These are phyloP conservation scores for Aleiodes testaceus DNA, from an alignment of 2,888 invertebrate species.

Conservation along the genomic window DNA sequence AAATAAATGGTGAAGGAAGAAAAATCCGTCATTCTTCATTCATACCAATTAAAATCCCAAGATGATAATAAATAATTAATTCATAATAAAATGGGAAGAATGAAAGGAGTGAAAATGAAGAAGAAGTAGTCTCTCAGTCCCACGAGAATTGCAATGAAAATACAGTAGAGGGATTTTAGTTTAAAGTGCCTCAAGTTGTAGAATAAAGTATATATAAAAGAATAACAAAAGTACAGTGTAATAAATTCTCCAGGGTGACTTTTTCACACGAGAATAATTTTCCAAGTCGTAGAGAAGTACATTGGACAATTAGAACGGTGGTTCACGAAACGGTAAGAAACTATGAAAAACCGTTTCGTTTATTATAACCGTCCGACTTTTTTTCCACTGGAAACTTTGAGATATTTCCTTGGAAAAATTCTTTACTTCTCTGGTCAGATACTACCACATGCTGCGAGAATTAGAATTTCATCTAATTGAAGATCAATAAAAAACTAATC, in stretches of 20 bases:
- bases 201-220: slow-evolving; percentile 26
- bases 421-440: too few relatives aligned
- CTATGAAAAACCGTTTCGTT: slow-evolving; percentile 21
- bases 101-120: too few relatives aligned
- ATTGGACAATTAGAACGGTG: slow-evolving; percentile 24
- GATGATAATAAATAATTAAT: too few relatives aligned
- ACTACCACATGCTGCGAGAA: too few relatives aligned
- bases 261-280: slow-evolving; percentile 35
- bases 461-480: too few relatives aligned
- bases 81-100: too few relatives aligned
- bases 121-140: not conserved
- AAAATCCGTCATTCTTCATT: too few relatives aligned
- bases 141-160: not conserved
- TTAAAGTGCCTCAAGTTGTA: slow-evolving; percentile 2
- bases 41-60: too few relatives aligned
- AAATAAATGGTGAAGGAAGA: too few relatives aligned
- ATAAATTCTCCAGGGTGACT: slow-evolving; percentile 32
- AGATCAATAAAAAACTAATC: too few relatives aligned
- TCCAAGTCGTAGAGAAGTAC: slow-evolving; percentile 26
- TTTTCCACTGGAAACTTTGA: too few relatives aligned
- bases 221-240: slow-evolving; percentile 27
- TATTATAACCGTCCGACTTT: not conserved
- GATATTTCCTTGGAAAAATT: too few relatives aligned
- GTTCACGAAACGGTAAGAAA: slow-evolving; percentile 2
- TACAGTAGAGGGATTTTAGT: slow-evolving; percentile 8